Conservation (phyloP, 1,140 invertebrate genomes). For the Physella acuta region DNA sequence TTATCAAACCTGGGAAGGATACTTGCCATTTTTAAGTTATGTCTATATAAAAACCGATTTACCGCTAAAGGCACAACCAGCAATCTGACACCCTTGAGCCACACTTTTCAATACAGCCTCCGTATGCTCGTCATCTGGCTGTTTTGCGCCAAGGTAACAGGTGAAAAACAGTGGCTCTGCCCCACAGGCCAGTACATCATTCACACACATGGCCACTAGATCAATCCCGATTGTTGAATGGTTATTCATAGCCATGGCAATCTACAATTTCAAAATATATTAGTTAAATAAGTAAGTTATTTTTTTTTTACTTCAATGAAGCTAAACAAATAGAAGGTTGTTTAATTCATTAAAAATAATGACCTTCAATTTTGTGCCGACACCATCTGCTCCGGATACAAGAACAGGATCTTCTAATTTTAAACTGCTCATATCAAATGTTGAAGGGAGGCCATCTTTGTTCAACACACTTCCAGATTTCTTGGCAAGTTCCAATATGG, state of each 20-base stretch:
- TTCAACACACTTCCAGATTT: background rate
- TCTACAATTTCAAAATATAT: conserved; percentile 62
- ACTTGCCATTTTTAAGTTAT: too few relatives aligned
- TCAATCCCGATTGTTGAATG: conserved; percentile 90
- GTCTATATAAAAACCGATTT: conserved; percentile 24
- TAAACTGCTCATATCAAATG: conserved; percentile 73
- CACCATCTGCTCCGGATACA: conserved; percentile 93
- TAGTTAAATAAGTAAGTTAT: background rate
- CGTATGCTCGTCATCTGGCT: conserved; percentile 75
- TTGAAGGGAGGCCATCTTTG: conserved; percentile 8
- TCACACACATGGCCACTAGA: conserved; percentile 96
- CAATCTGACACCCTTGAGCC: conserved; percentile 79
- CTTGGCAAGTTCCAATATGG: conserved; percentile 1
- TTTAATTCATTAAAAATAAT: background rate
- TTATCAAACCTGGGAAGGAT: too few relatives aligned
- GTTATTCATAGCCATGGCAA: conserved; percentile 77
- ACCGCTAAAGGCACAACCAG: conserved; percentile 88
- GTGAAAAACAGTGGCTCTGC: conserved; percentile 94
- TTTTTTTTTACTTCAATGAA: background rate
- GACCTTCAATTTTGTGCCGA: conserved; percentile 93
- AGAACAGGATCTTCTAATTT: conserved; percentile 78
- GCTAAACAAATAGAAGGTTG: background rate
- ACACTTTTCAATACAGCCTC: conserved; percentile 72
- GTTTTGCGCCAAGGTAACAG: conserved; percentile 92
- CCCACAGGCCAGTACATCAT: conserved; percentile 91